Evolutionary conservation across 2,888 invertebrate species (phyloP).

Genomic region (Anorthoa munda): DNA sequence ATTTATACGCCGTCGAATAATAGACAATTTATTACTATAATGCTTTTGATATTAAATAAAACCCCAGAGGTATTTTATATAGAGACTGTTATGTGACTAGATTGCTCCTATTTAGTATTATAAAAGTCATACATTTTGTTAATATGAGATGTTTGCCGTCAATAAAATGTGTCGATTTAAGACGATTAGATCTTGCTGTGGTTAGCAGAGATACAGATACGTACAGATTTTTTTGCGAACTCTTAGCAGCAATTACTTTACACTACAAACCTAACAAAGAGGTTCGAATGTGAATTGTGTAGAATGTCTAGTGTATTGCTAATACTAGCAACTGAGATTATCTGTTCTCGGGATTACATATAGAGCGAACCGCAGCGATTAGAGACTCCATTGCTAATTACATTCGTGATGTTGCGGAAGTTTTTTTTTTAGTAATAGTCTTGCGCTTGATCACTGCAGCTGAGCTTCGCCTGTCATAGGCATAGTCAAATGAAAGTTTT

Average conservation of each 20-base stretch:
- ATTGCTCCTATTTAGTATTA: background rate
- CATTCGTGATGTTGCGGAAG: too few species aligned
- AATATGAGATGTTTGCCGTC: background rate
- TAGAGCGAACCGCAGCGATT: too few species aligned
- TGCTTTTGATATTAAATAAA: slow-evolving; percentile 11
- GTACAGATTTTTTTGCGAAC: background rate
- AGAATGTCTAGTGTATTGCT: background rate
- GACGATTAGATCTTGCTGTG: background rate
- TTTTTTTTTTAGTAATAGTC: too few species aligned
- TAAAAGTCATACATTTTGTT: background rate
- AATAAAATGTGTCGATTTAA: background rate
- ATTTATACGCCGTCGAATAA: background rate
- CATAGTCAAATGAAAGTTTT: too few species aligned
- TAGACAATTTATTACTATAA: background rate
- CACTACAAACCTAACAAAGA: background rate
- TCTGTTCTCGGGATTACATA: background rate
- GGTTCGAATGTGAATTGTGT: background rate
- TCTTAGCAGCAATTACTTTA: slow-evolving; percentile 9
- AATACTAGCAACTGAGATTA: background rate
- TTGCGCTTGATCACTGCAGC: too few species aligned
- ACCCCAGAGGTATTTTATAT: slow-evolving; percentile 1
- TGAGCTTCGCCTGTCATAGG: too few species aligned
- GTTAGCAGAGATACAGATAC: background rate
- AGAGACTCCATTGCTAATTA: too few species aligned
- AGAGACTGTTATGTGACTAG: slow-evolving; percentile 1